phyloP scores from a whole-genome alignment of 2,888 invertebrate genomes.

The Synergus gifuensis region DNA sequence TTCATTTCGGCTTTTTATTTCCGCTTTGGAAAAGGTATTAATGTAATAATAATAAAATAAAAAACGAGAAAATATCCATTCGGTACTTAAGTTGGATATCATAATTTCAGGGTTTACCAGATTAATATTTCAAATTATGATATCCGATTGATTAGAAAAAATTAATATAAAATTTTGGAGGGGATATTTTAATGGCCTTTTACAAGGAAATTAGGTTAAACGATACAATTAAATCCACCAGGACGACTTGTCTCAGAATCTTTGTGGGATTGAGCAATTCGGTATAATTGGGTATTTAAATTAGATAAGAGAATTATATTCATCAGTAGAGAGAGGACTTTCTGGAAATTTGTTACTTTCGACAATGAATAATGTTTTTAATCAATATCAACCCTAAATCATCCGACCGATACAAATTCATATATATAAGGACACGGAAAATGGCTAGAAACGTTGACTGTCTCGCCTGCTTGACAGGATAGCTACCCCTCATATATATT shows the following conservation, averaged over 20 bases:
- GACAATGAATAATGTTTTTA: constrained; percentile 12
- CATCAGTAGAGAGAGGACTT: background rate
- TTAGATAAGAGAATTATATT: background rate
- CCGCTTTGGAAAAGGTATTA: too few relatives aligned
- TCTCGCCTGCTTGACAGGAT: background rate
- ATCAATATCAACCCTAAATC: constrained; percentile 9
- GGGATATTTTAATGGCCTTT: background rate
- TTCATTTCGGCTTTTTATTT: too few relatives aligned
- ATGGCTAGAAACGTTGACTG: background rate
- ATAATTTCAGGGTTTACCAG: too few relatives aligned
- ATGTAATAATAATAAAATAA: too few relatives aligned
- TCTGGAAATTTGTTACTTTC: background rate
- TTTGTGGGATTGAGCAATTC: background rate
- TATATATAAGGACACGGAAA: background rate
- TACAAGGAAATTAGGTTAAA: background rate
- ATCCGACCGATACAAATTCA: background rate
- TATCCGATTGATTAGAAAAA: background rate
- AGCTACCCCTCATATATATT: background rate
- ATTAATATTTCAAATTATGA: background rate
- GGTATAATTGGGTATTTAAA: constrained; percentile 14
- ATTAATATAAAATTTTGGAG: background rate
- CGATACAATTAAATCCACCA: constrained; percentile 2
- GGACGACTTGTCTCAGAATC: background rate
- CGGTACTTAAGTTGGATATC: too few relatives aligned
- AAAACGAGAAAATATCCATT: too few relatives aligned